These are phyloP conservation scores for Lineus longissimus DNA, from an alignment of 1,140 invertebrate genomes.

Conservation along the genomic window DNA sequence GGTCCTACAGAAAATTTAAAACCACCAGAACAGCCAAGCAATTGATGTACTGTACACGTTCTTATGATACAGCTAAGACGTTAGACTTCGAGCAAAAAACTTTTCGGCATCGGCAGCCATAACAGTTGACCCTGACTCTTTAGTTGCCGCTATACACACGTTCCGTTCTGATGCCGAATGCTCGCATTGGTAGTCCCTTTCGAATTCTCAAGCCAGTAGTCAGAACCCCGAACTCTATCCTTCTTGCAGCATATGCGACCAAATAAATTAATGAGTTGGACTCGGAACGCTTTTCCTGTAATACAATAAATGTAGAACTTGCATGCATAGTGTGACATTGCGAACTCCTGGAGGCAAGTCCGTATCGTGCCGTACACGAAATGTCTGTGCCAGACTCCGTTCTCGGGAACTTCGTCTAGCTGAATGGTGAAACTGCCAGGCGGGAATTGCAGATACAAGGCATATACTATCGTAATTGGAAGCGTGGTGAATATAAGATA, in stretches of 20 bases:
- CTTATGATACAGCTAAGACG: no score
- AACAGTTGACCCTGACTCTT: no score
- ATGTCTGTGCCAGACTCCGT: constrained; percentile 36
- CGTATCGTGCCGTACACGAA: constrained; percentile 39
- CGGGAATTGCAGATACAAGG: constrained; percentile 27
- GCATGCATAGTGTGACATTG: constrained; percentile 47
- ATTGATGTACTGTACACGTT: no score
- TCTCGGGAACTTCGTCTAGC: constrained; percentile 17
- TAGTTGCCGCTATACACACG: background rate
- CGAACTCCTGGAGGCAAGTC: constrained; percentile 41
- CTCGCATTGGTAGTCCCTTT: background rate
- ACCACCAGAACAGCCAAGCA: no score
- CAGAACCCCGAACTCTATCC: background rate
- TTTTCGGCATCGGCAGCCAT: no score
- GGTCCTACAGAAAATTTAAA: no score
- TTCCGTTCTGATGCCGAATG: background rate
- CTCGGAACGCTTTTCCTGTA: constrained; percentile 44
- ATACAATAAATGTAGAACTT: constrained; percentile 51
- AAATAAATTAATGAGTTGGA: constrained; percentile 31
- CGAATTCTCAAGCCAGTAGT: background rate
- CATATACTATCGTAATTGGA: constrained; percentile 45
- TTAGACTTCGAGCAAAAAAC: no score
- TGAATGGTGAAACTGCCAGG: constrained; percentile 21
- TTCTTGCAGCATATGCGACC: constrained; percentile 13
- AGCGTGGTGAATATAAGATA: constrained; percentile 48